Evolutionary conservation across 2,113 vertebrate genomes (phyloP).

Genomic region (Spea bombifrons): DNA sequence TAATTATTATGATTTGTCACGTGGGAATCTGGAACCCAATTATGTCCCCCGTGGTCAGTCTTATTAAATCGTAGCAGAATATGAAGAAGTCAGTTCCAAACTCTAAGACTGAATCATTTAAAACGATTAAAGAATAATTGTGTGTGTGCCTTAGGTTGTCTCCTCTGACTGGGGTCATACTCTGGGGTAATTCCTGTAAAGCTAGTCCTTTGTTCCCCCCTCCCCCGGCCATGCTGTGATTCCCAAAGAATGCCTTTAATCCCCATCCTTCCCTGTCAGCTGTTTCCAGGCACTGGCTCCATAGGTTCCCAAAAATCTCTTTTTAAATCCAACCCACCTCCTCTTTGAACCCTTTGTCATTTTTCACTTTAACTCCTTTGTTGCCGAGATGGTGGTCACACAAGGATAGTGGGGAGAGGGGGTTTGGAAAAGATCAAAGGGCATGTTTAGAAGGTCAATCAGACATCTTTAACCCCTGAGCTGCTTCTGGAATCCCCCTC

Average conservation of each 20-base stretch:
- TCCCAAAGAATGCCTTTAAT: conserved; percentile 58
- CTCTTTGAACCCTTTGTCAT: conserved; percentile 6
- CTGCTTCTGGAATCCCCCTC: background rate
- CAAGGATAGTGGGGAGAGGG: background rate
- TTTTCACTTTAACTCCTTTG: conserved; percentile 27
- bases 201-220: conserved; percentile 6
- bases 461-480: background rate
- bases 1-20: too few relatives aligned
- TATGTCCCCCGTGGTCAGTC: too few relatives aligned
- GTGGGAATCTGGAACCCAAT: too few relatives aligned
- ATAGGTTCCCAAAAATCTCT: conserved; percentile 49
- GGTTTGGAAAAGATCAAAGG: background rate
- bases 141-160: background rate
- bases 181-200: conserved; percentile 23
- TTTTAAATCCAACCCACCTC: conserved; percentile 14
- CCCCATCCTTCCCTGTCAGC: conserved; percentile 65
- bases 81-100: too few relatives aligned
- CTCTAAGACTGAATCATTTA: too few relatives aligned
- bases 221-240: conserved; percentile 15
- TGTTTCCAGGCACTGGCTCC: conserved; percentile 62
- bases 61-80: too few relatives aligned
- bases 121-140: too few relatives aligned
- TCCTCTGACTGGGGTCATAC: conserved; percentile 27
- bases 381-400: background rate
- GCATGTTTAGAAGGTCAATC: background rate